Base-by-base conservation (phyloP, 2,797 vertebrate species). In the Hippoglossus hippoglossus region DNA sequence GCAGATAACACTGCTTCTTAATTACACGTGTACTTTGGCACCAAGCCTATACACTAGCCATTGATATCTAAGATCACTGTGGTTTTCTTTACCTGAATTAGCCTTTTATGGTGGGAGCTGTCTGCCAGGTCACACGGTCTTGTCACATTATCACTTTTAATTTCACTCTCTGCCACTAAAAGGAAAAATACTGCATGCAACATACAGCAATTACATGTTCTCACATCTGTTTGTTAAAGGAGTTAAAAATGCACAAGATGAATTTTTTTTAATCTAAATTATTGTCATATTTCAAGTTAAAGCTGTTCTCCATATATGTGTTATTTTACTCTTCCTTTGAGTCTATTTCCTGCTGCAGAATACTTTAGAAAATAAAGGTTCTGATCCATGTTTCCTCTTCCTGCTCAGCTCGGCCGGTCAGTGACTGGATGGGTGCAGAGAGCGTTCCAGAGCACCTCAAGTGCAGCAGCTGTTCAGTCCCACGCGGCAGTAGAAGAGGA, bases 391-490 rank as follows among this genome's bases (percentile, higher is more conserved):
- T 64, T 59, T 22, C 12, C 31, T 15, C 41, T 24, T 46, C 77
- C 66, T 80, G 36, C 36, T 19, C 89, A 99, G 98, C 81, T 98
- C 41, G 93, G 95, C 76, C 94, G 95, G 72, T 81, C 72, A 25
- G 86, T 96, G 63, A 92, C 93, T 53, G 95, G 96, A 71, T 97
- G 96, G 97, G 95, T 95, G 94, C 97, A 96, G 89, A 94, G 89
- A 91, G 93, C 94, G 90, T 96, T 94, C 86, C 96, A 96, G 93
- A 97, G 96, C 96, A 96, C 96, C 85, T 96, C 96, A 22, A 96
- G 95, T 85, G 96, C 96, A 0, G 97, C 95, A 53, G 95, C 94
- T 75, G 94, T 95, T 75, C 93, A 93, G 88, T 87, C 93, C 5
- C 81, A 83, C 55, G 73, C 41, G 41, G 84, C 76, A 50, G 89